Conservation (phyloP, 1,140 invertebrate species). For the Micrasema minimum region DNA sequence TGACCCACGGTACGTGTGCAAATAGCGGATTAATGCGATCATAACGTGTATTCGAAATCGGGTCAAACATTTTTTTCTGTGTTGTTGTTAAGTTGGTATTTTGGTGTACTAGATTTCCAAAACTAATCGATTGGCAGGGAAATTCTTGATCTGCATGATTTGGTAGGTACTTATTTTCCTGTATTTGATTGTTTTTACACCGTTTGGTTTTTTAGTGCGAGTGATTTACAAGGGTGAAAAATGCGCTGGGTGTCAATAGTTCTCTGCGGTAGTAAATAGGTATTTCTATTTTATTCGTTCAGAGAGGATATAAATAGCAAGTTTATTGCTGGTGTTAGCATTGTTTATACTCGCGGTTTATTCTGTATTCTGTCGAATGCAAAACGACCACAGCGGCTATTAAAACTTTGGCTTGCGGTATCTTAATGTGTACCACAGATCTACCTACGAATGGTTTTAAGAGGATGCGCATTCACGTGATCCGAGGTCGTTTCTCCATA, state of each 20-base stretch:
- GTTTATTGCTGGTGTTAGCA: slow-evolving; percentile 19
- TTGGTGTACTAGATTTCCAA: slow-evolving; percentile 21
- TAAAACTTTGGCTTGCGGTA: not conserved
- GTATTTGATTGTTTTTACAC: slow-evolving; percentile 6
- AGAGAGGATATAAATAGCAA: slow-evolving; percentile 19
- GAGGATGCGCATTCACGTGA: too few species aligned
- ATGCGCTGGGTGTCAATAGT: slow-evolving; percentile 5
- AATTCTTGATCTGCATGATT: slow-evolving; percentile 9
- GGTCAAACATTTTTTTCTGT: slow-evolving; percentile 14
- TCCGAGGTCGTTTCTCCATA: too few species aligned
- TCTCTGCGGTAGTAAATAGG: not conserved
- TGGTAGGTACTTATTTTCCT: slow-evolving; percentile 26
- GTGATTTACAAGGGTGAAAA: not conserved
- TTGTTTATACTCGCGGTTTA: slow-evolving; percentile 24
- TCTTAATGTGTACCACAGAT: too few species aligned
- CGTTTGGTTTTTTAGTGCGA: not conserved
- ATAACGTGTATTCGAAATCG: too few species aligned
- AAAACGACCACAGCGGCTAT: slow-evolving; percentile 8
- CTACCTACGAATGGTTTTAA: too few species aligned
- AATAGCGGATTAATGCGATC: too few species aligned
- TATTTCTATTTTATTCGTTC: slow-evolving; percentile 16
- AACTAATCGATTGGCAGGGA: slow-evolving; percentile 14
- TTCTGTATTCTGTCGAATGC: slow-evolving; percentile 16
- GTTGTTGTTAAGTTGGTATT: slow-evolving; percentile 11
- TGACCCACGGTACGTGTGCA: too few species aligned